phyloP scores from a whole-genome alignment of 2,113 vertebrate species.

The Paradisaea rubra region DNA sequence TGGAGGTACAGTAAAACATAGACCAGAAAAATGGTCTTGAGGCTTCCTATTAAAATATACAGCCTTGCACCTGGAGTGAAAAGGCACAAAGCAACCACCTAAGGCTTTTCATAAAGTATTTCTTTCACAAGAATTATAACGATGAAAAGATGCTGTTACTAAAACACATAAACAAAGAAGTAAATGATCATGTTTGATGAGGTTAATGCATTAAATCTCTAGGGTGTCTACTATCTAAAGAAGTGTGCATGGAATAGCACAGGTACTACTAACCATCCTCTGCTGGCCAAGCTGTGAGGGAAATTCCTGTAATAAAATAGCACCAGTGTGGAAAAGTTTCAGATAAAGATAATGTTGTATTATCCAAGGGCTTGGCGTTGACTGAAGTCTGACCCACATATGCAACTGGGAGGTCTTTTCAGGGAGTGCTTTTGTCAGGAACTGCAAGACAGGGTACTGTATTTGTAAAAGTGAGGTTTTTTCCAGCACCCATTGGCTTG shows the following conservation, averaged over 20 bases:
- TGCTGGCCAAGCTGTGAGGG: neutral
- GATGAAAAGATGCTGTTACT: neutral
- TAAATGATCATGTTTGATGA: neutral
- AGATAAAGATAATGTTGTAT: neutral
- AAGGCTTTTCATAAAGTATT: neutral
- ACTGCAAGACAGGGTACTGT: neutral
- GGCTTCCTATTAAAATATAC: neutral
- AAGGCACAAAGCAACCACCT: neutral
- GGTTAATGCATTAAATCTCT: neutral
- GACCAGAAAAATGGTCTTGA: neutral
- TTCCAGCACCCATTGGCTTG: neutral
- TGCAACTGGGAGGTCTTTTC: neutral
- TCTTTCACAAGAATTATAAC: neutral
- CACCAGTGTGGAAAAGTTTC: neutral
- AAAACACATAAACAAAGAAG: neutral
- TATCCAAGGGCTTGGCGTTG: neutral
- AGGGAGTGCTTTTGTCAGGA: neutral
- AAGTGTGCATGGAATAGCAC: neutral
- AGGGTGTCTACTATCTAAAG: neutral
- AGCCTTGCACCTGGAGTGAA: neutral
- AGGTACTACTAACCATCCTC: neutral
- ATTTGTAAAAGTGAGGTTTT: rapidly evolving
- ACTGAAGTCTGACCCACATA: neutral
- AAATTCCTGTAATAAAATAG: neutral
- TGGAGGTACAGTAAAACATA: neutral